Evolutionary conservation across 2,797 vertebrate genomes (phyloP), one percentile per base, ranked within the genome.

Genomic region (Danio albolineatus): DNA sequence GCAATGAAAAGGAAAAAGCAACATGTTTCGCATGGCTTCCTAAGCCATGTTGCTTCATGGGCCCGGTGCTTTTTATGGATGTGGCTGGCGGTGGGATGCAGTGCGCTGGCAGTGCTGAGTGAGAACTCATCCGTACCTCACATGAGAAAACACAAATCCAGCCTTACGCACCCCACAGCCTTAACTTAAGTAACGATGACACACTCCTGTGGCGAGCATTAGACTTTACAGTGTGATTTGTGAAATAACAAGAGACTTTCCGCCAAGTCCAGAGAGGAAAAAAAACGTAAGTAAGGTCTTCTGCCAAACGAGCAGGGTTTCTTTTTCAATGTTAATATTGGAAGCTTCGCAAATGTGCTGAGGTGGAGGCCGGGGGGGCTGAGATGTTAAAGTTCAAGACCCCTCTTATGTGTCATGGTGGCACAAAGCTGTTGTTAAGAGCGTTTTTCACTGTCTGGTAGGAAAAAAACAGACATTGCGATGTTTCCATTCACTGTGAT

Each of bases 161-260:
- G 90, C 91, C 92, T 94, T 91, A 92, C 92, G 83, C 39, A 80
- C 79, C 79, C 87, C 87, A 87, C 84, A 21, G 87, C 84, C 76
- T 87, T 82, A 90, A 90, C 89, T 92, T 91, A 92, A 91, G 89
- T 87, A 93, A 91, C 75, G 91, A 94, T 93, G 93, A 94, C 93
- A 94, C 90, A 90, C 93, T 92, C 89, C 88, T 93, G 88, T 86
- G 89, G 90, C 88, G 81, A 85, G 90, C 91, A 93, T 94, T 93
- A 92, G 93, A 93, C 92, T 93, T 91, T 90, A 90, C 90, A 84
- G 89, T 91, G 89, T 86, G 86, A 93, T 91, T 94, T 92, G 89
- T 92, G 91, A 92, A 94, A 94, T 92, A 94, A 93, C 93, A 94
- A 85, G 83, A 90, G 86, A 79, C 82, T 89, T 91, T 92, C 86